Conservation (phyloP, 2,888 invertebrate species). For the Agrochola litura region DNA sequence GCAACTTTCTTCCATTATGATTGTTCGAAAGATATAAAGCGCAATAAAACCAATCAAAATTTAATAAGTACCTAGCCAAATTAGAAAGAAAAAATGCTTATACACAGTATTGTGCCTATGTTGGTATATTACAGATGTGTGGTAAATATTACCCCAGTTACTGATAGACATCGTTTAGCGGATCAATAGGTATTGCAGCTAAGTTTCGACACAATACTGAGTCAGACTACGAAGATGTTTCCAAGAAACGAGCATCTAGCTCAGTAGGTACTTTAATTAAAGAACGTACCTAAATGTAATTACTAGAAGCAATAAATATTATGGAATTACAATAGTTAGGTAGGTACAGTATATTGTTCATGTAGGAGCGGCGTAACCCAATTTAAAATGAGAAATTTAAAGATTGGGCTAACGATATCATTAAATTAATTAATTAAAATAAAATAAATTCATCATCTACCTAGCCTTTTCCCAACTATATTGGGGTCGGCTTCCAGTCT, state of each 20-base stretch:
- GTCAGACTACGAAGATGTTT: conserved; percentile 49
- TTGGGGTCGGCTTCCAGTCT: too few species aligned
- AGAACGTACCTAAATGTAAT: conserved; percentile 29
- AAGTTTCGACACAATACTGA: conserved; percentile 54
- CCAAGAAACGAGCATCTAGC: conserved; percentile 22
- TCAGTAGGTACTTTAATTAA: conserved; percentile 47
- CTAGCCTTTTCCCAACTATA: too few species aligned
- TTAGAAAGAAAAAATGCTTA: too few species aligned
- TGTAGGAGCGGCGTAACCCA: not conserved
- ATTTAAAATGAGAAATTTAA: conserved; percentile 2
- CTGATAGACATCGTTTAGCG: conserved; percentile 56
- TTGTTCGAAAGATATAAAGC: too few species aligned
- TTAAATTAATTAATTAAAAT: not conserved
- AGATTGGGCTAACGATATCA: conserved; percentile 7
- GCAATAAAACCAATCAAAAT: not conserved
- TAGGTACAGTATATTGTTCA: not conserved
- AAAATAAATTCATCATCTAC: too few species aligned
- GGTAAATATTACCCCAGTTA: conserved; percentile 54
- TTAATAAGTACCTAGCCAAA: not conserved
- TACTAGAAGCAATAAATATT: conserved; percentile 38
- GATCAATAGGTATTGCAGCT: conserved; percentile 45
- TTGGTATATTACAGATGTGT: conserved; percentile 13
- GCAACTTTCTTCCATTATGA: too few species aligned
- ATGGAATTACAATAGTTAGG: not conserved
- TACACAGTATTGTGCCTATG: not conserved